Base-by-base conservation (phyloP, 2,888 invertebrate species). In the Iselma pallidipennis region DNA sequence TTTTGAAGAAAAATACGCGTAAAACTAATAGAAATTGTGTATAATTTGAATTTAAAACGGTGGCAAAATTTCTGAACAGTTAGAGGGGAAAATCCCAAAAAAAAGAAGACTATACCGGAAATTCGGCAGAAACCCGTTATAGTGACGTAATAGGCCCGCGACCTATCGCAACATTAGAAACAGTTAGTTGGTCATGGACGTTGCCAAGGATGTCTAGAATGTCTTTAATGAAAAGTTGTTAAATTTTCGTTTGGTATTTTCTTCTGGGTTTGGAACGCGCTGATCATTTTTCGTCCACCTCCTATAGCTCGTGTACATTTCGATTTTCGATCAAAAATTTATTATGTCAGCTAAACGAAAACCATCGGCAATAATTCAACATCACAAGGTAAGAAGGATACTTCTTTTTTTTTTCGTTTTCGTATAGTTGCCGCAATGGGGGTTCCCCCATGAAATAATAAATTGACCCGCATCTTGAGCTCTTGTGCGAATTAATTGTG, bases 281-380 rank as follows among this genome's bases (percentile, higher is more conserved):
- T n/a, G n/a, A n/a, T n/a, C n/a, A n/a, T n/a, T n/a, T n/a, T n/a
- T n/a, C n/a, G n/a, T n/a, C n/a, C n/a, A n/a, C n/a, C n/a, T n/a
- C n/a, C n/a, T n/a, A n/a, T n/a, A n/a, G n/a, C n/a, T n/a, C n/a
- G n/a, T n/a, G n/a, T n/a, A n/a, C n/a, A n/a, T n/a, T n/a, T n/a
- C n/a, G n/a, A n/a, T n/a, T n/a, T n/a, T 14, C 12, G 3, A 12
- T 45, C 7, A 9, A 29, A 25, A 6, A 25, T 4, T 25, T 25
- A 25, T 25, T 73, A 89, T 89, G 89, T 89, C 89, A 71, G 89
- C 89, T 72, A 89, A 90, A 83, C 87, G 89, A 82, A 89, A 89
- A 85, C 87, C 89, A 79, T 89, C 89, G 74, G 88, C 89, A 74
- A 85, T 89, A 77, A 89, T 89, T 75, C 90, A 89, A 83, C 90